A percentile compares a stretch with the other conserved stretches of the same genome.
Evolutionary conservation across 2,888 invertebrate species (phyloP).

Genomic region (Drosophila paracracens): DNA sequence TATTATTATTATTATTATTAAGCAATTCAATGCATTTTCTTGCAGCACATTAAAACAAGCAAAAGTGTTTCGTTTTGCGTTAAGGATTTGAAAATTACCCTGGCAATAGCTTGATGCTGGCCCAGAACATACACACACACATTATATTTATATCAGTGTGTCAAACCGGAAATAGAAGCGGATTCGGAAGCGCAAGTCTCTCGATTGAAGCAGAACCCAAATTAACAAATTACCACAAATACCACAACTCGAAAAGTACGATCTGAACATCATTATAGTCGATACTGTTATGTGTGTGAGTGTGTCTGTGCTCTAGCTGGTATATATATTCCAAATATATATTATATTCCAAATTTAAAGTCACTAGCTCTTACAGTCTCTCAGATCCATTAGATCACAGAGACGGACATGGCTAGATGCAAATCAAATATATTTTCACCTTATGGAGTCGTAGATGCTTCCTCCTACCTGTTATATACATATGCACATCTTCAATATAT

Average conservation of each 20-base stretch:
- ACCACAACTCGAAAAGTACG: no score
- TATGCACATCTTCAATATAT: neutral
- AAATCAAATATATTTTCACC: neutral
- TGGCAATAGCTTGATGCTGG: neutral
- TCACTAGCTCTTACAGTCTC: neutral
- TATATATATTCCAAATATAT: neutral
- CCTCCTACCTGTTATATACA: neutral
- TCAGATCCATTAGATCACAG: neutral
- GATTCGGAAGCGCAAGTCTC: neutral
- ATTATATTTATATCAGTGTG: neutral
- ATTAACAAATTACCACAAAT: neutral
- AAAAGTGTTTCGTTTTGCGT: neutral
- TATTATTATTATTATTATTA: conserved; percentile 14
- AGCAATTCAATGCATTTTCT: conserved; percentile 25
- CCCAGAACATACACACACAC: neutral
- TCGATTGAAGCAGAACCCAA: neutral
- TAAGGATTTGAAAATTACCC: neutral
- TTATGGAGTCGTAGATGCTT: no score
- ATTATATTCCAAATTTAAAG: neutral
- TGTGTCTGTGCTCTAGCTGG: neutral
- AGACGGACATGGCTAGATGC: neutral
- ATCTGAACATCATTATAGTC: no score
- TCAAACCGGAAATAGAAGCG: neutral
- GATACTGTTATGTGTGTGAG: no score
- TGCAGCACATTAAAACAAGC: conserved; percentile 33